Evolutionary conservation across 2,797 vertebrate species (phyloP).

Genomic region (Notolabrus celidotus): DNA sequence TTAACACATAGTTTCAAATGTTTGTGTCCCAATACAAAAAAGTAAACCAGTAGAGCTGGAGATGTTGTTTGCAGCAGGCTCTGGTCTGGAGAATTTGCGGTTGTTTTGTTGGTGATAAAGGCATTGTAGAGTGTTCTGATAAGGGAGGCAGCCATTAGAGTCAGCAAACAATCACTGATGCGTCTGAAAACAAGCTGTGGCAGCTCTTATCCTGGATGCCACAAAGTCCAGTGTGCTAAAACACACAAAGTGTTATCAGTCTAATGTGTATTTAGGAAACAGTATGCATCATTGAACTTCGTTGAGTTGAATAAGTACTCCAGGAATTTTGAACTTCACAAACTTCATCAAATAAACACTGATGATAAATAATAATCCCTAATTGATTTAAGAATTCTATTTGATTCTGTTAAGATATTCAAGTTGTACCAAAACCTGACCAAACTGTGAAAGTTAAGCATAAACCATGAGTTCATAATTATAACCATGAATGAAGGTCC

Average conservation of each 20-base stretch:
- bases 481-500: too few relatives aligned
- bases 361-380: too few relatives aligned
- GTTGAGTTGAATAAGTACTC: not conserved
- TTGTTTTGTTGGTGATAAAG: conserved; percentile 32
- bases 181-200: conserved; percentile 48
- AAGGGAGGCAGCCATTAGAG: conserved; percentile 39
- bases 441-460: too few relatives aligned
- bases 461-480: too few relatives aligned
- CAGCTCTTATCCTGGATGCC: conserved; percentile 16
- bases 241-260: conserved; percentile 2
- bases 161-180: conserved; percentile 46
- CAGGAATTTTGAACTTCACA: too few relatives aligned
- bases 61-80: conserved; percentile 40
- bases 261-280: not conserved
- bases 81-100: conserved; percentile 19
- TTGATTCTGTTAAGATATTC: too few relatives aligned
- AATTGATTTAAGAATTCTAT: too few relatives aligned
- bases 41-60: conserved; percentile 23
- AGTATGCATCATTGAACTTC: not conserved
- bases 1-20: conserved; percentile 51
- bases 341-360: too few relatives aligned
- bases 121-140: conserved; percentile 38
- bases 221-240: conserved; percentile 9
- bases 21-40: conserved; percentile 38
- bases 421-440: too few relatives aligned